phyloP scores from a whole-genome alignment of 2,113 vertebrate species.

The Halichoerus grypus region DNA sequence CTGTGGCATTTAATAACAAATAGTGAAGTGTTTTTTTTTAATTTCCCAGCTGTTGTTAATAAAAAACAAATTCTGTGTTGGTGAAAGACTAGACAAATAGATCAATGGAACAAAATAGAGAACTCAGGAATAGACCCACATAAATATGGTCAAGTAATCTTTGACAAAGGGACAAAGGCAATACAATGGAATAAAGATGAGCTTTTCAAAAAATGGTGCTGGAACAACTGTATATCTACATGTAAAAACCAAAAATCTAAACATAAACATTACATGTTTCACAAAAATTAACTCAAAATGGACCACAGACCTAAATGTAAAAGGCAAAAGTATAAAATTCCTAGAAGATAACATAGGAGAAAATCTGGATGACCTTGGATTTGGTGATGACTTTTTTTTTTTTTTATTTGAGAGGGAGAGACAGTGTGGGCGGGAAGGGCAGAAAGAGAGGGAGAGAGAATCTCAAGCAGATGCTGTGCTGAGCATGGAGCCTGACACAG shows the following conservation, averaged over 20 bases:
- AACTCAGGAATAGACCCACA: not conserved
- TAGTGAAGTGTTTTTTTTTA: not conserved
- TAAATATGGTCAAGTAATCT: not conserved
- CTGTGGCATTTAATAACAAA: not conserved
- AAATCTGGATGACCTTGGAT: not conserved
- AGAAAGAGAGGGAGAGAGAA: not conserved
- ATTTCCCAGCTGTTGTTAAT: not conserved
- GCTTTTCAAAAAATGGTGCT: not conserved
- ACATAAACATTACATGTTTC: not conserved
- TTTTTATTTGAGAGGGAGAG: not conserved
- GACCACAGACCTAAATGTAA: not conserved
- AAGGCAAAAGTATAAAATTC: not conserved
- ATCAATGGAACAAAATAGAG: not conserved
- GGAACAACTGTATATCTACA: not conserved
- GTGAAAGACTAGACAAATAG: not conserved
- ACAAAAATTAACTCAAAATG: not conserved
- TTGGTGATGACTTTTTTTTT: not conserved
- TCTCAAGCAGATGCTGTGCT: not conserved
- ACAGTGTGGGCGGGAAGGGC: not conserved
- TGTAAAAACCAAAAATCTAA: not conserved
- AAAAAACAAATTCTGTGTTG: not conserved
- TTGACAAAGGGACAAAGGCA: not conserved
- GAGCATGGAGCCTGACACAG: not conserved
- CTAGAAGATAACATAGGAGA: not conserved
- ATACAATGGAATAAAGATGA: not conserved